Conservation (phyloP, 2,888 invertebrate genomes). For the Polyommatus iphigenia region DNA sequence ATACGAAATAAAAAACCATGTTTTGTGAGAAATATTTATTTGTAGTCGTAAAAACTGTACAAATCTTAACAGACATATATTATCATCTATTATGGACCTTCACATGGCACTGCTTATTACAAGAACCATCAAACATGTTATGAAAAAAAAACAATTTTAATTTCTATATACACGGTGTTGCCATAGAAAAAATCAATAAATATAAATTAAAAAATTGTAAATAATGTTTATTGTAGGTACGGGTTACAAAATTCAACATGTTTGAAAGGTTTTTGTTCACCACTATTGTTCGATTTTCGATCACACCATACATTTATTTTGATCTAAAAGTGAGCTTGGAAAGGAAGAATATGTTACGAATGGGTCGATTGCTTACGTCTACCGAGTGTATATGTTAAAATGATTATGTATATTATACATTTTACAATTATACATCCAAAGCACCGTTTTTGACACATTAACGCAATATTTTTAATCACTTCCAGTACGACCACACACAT, state of each 20-base stretch:
- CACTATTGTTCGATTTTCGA: constrained; percentile 16
- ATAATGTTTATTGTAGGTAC: background rate
- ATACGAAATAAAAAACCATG: constrained; percentile 44
- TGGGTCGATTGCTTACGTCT: constrained; percentile 48
- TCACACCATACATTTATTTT: constrained; percentile 17
- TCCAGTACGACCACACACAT: background rate
- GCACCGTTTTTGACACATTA: constrained; percentile 72
- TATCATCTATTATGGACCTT: constrained; percentile 78
- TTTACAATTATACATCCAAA: constrained; percentile 65
- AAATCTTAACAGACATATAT: constrained; percentile 80
- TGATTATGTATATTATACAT: constrained; percentile 59
- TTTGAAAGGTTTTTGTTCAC: constrained; percentile 20
- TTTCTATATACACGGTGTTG: background rate
- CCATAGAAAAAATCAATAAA: background rate
- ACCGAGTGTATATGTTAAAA: constrained; percentile 59
- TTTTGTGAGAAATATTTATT: constrained; percentile 77
- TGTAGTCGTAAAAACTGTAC: constrained; percentile 81
- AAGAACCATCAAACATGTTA: constrained; percentile 44
- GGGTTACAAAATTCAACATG: background rate
- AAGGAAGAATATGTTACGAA: constrained; percentile 40
- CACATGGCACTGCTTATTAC: constrained; percentile 72
- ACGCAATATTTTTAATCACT: constrained; percentile 51
- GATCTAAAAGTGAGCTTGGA: constrained; percentile 35
- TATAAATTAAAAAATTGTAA: background rate
- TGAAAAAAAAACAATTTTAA: background rate